Evolutionary conservation across 2,888 invertebrate genomes (phyloP), one percentile per base, ranked within the genome.

Genomic region (Leptogaster cylindrica): DNA sequence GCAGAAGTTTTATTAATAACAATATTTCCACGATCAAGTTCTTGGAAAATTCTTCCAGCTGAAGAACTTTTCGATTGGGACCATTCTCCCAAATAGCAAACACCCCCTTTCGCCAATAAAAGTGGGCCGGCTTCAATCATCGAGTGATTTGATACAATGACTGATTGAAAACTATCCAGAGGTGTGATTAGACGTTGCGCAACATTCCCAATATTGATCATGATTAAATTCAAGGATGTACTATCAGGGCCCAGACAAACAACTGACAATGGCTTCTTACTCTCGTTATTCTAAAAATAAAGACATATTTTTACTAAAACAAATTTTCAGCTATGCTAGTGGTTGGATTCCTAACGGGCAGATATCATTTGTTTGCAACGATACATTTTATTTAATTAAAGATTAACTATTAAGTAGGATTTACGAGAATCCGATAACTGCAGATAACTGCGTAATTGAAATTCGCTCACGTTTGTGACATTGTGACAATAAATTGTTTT

Each of bases 71-170:
- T 74, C 10, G 79, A 51, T 4, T 76, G 71, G 6, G 75, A 74
- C 82, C 81, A 82, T 70, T 82, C 80, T 1, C 82, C 82, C 0
- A 76, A 74, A 69, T 76, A 79, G 66, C 77, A 81, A 1, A 82
- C 77, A 0, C 82, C 82, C 39, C 77, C 76, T 39, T 74, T 75
- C 1, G 81, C 80, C 71, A 82, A 58, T 4, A 79, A 46, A 23
- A 81, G 68, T 0, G 81, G 76, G 31, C 77, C 78, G 3, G 80
- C 81, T 72, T 78, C 77, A 12, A 77, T 68, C 77, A 79, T 78
- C 18, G 70, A 74, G 48, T 73, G 70, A 12, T 70, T 70, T 3
- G 55, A 55, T 14, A 68, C 41, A 1, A 25, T 63, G 1, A 68
- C 70, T 1, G 73, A 72, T 3, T 75, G 75, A 0, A 75, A 74